Evolutionary conservation across 2,797 vertebrate species (phyloP).

Genomic region (Huso huso): DNA sequence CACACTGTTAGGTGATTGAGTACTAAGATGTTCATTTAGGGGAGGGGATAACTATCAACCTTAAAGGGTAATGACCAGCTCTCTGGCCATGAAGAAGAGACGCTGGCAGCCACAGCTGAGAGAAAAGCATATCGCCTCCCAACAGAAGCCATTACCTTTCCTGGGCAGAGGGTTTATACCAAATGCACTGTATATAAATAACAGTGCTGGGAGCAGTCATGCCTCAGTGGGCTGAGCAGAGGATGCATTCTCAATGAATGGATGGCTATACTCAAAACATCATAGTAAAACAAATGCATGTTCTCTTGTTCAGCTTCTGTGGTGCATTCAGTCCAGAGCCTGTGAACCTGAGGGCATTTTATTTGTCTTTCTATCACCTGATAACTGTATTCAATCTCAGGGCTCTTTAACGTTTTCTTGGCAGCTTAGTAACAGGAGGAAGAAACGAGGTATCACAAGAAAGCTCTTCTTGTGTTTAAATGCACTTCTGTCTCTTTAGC

Average conservation of each 20-base stretch:
- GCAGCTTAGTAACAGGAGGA: neutral
- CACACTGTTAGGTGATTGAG: no score
- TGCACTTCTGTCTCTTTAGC: no score
- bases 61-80: no score
- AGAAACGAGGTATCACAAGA: neutral
- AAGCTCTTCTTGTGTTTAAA: no score
- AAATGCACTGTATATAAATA: slow-evolving; percentile 8
- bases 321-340: neutral
- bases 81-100: neutral
- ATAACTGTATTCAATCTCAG: neutral
- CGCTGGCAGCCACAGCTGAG: neutral
- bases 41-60: no score
- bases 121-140: neutral
- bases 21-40: no score
- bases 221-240: neutral
- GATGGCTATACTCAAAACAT: neutral
- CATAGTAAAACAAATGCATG: neutral
- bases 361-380: neutral
- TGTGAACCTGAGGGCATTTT: slow-evolving; percentile 1
- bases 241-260: neutral
- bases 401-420: neutral
- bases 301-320: neutral
- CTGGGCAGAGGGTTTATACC: neutral
- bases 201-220: neutral
- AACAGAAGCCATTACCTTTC: neutral